Conservation (phyloP, 2,113 vertebrate genomes). For the Stercorarius parasiticus region DNA sequence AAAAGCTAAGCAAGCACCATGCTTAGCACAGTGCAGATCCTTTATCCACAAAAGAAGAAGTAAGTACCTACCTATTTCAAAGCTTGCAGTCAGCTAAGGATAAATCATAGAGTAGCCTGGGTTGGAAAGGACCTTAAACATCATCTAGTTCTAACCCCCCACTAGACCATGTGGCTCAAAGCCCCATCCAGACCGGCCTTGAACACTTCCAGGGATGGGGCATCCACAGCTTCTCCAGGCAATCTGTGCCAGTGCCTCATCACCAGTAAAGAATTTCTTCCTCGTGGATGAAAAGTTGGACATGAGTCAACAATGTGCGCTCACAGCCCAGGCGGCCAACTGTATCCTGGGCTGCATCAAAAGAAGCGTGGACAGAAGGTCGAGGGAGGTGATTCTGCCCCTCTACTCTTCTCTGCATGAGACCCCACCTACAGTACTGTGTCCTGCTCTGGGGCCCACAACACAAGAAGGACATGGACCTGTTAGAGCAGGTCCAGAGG, state of each 20-base stretch:
- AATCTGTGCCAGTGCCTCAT: background rate
- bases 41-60: background rate
- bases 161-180: background rate
- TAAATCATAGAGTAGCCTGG: background rate
- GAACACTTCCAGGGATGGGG: too few species aligned
- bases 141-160: background rate
- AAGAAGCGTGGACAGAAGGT: background rate
- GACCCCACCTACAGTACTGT: background rate
- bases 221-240: background rate
- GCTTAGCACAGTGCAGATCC: background rate
- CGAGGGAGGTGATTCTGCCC: background rate
- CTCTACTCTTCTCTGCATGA: background rate
- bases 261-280: too few species aligned
- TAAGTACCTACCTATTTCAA: background rate
- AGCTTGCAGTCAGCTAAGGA: too few species aligned
- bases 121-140: background rate
- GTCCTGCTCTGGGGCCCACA: background rate
- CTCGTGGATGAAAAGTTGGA: too few species aligned
- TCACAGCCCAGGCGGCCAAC: background rate
- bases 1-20: background rate
- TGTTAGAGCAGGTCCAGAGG: background rate
- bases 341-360: background rate
- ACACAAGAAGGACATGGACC: background rate
- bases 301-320: background rate
- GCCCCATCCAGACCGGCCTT: background rate